Evolutionary conservation across 1,140 invertebrate species (phyloP), one percentile per base, ranked within the genome.

Genomic region (Oryzaephilus surinamensis): DNA sequence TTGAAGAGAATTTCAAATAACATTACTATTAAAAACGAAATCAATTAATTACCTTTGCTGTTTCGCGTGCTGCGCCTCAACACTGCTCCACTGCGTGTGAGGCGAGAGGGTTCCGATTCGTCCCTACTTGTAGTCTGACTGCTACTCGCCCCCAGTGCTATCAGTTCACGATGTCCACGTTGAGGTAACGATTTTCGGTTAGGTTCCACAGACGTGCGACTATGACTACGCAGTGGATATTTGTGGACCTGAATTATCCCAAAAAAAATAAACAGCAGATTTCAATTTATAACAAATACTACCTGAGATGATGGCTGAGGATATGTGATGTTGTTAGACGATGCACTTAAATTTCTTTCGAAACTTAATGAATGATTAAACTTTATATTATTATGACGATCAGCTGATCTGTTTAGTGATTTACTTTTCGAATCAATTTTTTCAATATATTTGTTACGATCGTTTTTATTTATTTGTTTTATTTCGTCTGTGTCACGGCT

Each of bases 41-140:
- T 21, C n/a, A 29, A 31, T 4, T 12, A 16, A 48, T 38, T 50
- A 61, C 59, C 58, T 58, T 59, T 66, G 50, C 50, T 61, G 50
- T 58, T 58, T 34, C 63, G 60, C 31, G 60, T 60, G 57, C 57
- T 64, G 46, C 63, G 57, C 33, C 60, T 55, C 40, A 63, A 50
- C 43, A 61, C 54, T 33, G 52, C 55, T 34, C 55, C 56, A 39
- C 54, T 55, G 28, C 55, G 47, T 26, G 48, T 51, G 23, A 59
- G 54, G 29, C 58, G 49, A 21, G 56, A 47, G 14, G 53, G 53
- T 45, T 52, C 55, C 21, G 33, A 39, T 32, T 55, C 51, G 38
- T 56, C 51, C 43, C 47, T 44, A 19, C 30, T 43, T 19, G 38
- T 39, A 21, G 32, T 38, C 16, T 51, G 52, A 38, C 52, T 57